Evolutionary conservation across 2,797 vertebrate genomes (phyloP), one percentile per base, ranked within the genome.

Genomic region (Propithecus deckenii): DNA sequence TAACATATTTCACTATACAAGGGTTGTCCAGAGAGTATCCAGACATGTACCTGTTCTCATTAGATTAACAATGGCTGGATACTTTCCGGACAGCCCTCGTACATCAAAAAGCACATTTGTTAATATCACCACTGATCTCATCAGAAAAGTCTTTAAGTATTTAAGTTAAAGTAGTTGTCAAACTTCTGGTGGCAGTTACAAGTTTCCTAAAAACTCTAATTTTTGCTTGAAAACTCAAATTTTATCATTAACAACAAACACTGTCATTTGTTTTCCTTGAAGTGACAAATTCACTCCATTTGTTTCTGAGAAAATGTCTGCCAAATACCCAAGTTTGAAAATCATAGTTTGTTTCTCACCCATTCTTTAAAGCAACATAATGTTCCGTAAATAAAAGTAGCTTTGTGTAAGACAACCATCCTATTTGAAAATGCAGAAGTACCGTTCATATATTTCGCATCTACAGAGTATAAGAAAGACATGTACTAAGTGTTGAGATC

Each of bases 201-300:
- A 69, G n/a, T 87, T 94, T 91, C 75, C 69, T 71, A 46, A 96
- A 94, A 94, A 93, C 61, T 95, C 48, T 84, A 84, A 84, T 76
- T 94, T 95, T 89, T 89, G 75, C 71, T 71, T 75, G 17, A 63
- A 72, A 96, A 46, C 63, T 94, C 63, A 91, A 55, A 92, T 75
- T 93, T 95, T 84, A 96, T 59, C 81, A 94, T 91, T 79, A 97
- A 59, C 25, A 80, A 35, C 69, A 87, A 92, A 96, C 10, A 48
- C 52, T 81, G 55, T 69, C 75, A 52, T 55, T 28, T 86, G 43
- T 81, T 95, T 95, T 78, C 52, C 76, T 72, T 61, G 71, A 91
- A 63, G 55, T 79, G 55, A 91, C 78, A 95, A 89, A 35, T 87
- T 86, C 14, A 76, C 32, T 94, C 86, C 84, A 61, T 48, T 55